Conservation (phyloP, 2,113 vertebrate species). For the Casuarius casuarius region DNA sequence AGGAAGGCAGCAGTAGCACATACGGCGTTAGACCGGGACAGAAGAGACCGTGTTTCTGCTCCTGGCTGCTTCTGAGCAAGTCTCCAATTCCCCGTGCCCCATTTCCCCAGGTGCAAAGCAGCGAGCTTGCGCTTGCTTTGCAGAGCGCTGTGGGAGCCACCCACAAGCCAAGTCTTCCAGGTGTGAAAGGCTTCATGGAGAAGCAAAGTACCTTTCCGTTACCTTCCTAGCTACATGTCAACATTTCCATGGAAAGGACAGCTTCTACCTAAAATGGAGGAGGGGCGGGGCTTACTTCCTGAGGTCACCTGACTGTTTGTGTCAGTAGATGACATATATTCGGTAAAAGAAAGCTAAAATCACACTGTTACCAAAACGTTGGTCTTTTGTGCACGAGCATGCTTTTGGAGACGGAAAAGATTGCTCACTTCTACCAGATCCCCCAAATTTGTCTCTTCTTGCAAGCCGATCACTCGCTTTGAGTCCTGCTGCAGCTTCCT, state of each 20-base stretch:
- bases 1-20: not conserved
- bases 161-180: not conserved
- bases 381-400: no score
- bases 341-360: not conserved
- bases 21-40: not conserved
- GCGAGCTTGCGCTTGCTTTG: no score
- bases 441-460: no score
- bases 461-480: no score
- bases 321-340: no score
- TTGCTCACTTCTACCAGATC: no score
- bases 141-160: not conserved
- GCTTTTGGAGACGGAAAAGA: no score
- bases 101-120: not conserved
- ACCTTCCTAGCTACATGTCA: not conserved
- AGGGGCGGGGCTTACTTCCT: not conserved
- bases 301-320: no score
- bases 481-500: no score
- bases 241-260: not conserved
- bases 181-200: no score
- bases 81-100: not conserved
- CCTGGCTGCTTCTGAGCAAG: not conserved
- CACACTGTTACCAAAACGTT: not conserved
- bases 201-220: not conserved
- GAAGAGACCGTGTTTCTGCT: not conserved
- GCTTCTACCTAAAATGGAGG: not conserved